These are phyloP conservation scores for Platerodrilus igneus DNA, from an alignment of 2,888 invertebrate genomes.

Conservation along the genomic window DNA sequence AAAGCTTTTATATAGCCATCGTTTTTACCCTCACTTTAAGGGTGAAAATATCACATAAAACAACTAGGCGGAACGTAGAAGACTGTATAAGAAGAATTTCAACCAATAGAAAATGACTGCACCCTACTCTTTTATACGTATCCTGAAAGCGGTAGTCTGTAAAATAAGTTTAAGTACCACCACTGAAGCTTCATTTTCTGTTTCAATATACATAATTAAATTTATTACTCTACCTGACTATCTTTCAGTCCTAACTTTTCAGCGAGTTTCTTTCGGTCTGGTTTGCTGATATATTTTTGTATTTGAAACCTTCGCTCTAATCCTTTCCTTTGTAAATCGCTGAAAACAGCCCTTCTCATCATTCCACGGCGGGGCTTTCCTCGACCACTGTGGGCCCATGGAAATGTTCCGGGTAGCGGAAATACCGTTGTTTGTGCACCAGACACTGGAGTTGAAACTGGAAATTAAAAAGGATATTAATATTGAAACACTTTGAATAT, in stretches of 20 bases:
- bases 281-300: conserved; percentile 98
- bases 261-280: conserved; percentile 94
- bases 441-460: conserved; percentile 50
- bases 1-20: conserved; percentile 17
- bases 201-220: conserved; percentile 6
- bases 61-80: conserved; percentile 35
- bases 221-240: conserved; percentile 73
- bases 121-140: conserved; percentile 32
- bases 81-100: conserved; percentile 36
- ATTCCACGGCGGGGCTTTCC: conserved; percentile 93
- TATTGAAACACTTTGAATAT: neutral
- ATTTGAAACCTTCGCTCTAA: conserved; percentile 93
- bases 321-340: conserved; percentile 90
- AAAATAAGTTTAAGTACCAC: conserved; percentile 12
- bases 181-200: conserved; percentile 1
- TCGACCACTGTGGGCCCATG: conserved; percentile 87
- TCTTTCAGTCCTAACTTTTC: conserved; percentile 95
- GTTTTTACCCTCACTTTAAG: conserved; percentile 30
- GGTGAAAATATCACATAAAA: conserved; percentile 32
- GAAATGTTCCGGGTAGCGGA: conserved; percentile 57
- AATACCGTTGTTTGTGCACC: conserved; percentile 51
- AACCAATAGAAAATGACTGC: conserved; percentile 34
- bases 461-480: conserved; percentile 3
- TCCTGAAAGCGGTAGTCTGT: conserved; percentile 27
- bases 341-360: conserved; percentile 95